A percentile compares a stretch with the other conserved stretches of the same genome.
These are phyloP conservation scores for Tetramorium bicarinatum DNA, from an alignment of 2,888 invertebrate genomes.

Conservation along the genomic window DNA sequence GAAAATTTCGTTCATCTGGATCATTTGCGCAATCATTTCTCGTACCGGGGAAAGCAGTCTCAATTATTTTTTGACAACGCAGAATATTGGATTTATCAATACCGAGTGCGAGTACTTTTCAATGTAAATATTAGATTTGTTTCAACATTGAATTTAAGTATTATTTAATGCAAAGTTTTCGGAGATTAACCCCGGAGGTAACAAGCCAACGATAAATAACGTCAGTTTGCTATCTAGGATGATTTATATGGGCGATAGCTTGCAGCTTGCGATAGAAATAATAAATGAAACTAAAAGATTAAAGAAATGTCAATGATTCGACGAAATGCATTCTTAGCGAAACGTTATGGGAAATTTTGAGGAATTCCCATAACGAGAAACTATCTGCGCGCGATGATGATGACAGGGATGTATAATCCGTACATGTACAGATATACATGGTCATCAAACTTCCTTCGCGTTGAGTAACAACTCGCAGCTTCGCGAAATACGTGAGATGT, in stretches of 20 bases:
- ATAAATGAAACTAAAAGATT: not conserved
- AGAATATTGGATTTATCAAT: no score
- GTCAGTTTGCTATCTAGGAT: no score
- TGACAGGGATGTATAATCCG: not conserved
- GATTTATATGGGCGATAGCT: not conserved
- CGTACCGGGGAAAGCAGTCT: not conserved
- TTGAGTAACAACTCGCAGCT: not conserved
- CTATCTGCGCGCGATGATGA: not conserved
- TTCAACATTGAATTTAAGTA: not conserved
- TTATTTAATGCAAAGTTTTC: not conserved
- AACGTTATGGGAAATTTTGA: not conserved
- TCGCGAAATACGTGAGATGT: slow-evolving; percentile 26
- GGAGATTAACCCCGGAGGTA: no score
- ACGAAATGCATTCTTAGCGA: not conserved
- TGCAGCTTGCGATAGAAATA: not conserved
- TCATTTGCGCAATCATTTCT: not conserved
- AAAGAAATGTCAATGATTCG: not conserved
- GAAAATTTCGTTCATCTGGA: slow-evolving; percentile 29
- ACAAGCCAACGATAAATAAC: no score
- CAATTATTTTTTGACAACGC: no score
- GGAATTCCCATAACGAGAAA: not conserved
- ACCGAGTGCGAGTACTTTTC: no score
- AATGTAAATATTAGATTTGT: not conserved
- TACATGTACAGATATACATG: not conserved
- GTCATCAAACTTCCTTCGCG: not conserved